Base-by-base conservation (phyloP, 1,140 invertebrate species). In the Cylas formicarius region DNA sequence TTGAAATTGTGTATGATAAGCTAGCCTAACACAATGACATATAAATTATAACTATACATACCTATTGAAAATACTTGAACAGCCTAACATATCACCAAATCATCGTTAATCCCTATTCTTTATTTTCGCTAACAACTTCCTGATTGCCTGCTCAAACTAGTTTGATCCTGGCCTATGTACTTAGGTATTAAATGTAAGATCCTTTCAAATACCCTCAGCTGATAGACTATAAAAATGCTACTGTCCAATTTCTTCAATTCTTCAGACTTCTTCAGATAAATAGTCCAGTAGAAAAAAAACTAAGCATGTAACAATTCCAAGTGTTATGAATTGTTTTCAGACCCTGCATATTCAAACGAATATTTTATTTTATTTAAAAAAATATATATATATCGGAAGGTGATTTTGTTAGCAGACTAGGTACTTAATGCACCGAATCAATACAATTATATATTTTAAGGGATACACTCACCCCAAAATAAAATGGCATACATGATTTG, bases 1-100 rank as follows among this genome's bases (percentile, higher is more conserved):
- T 17, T 31, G 28, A 10, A 17, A 31, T 8, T 26, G 24, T 26
- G 24, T 26, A 29, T 41, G 27, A 20, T 10, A 27, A 27, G 22
- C 26, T 41, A 18, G 22, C 24, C 13, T 19, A 43, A 20, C 23
- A 43, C 20, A 23, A 21, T 23, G 24, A 23, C 11, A 16, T n/a
- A n/a, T 16, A 29, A 31, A 31, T 16, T 31, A 16, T 4, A 31
- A 31, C 28, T 31, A 43, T 43, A 43, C 40, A 43, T 43, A 43
- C 40, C 40, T 43, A 43, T 34, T 19, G 11, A 43, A 18, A 16
- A 23, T 26, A 24, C 27, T 43, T 16, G 28, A 36, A 22, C 11
- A 33, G 22, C 20, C 28, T 43, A 43, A 39, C 28, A 28, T 18
- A 17, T 22, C 24, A 18, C 28, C 19, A 11, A 20, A 20, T 43